A percentile compares a stretch with the other conserved stretches of the same genome.
Evolutionary conservation across 2,113 vertebrate species (phyloP).

Genomic region (mouse (Mus musculus)): GRCm39 chr6:85169001-85169500

Average conservation of each 20-base stretch:
- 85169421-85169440: slow-evolving; percentile 22
- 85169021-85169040: not conserved
- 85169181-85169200: not conserved
- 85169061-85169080: not conserved
- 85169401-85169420: slow-evolving; percentile 3
- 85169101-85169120: not conserved
- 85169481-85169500: slow-evolving; percentile 60
- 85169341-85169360: slow-evolving; percentile 14
- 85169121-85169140: not conserved
- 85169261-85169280: not conserved
- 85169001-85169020: not conserved
- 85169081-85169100: not conserved
- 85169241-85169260: not conserved
- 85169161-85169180: not conserved
- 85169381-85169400: slow-evolving; percentile 44
- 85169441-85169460: slow-evolving; percentile 10
- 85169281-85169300: not conserved
- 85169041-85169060: not conserved
- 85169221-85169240: not conserved
- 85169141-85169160: not conserved
- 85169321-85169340: not conserved
- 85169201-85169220: not conserved
- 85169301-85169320: not conserved
- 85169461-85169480: slow-evolving; percentile 57
- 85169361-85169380: slow-evolving; percentile 49